Conservation (phyloP, 1,140 invertebrate genomes). For the Bombus pyrosoma region DNA sequence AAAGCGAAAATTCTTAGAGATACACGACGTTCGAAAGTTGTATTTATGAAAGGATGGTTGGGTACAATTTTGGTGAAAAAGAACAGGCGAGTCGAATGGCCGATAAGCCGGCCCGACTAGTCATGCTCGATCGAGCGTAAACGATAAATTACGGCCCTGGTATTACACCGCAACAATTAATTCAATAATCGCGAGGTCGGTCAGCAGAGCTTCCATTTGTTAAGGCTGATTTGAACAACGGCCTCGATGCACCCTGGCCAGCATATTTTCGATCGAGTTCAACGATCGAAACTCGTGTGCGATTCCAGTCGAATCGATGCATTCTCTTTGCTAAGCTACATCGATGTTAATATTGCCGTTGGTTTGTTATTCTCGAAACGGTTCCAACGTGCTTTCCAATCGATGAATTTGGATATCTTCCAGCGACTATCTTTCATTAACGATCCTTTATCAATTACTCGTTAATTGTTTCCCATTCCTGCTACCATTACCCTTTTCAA, state of each 20-base stretch:
- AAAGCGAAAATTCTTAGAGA: not conserved
- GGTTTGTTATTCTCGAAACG: not conserved
- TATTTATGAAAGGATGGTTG: not conserved
- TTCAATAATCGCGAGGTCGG: slow-evolving; percentile 39
- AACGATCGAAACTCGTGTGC: not conserved
- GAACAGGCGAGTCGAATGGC: not conserved
- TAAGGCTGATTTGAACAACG: slow-evolving; percentile 21
- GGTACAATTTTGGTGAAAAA: not conserved
- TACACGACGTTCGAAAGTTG: not conserved
- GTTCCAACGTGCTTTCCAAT: not conserved
- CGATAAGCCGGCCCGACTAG: slow-evolving; percentile 20
- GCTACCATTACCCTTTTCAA: not conserved
- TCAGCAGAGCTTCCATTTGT: slow-evolving; percentile 21
- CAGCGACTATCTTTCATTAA: not conserved
- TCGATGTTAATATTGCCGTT: not conserved
- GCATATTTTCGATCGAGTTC: not conserved
- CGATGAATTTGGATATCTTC: not conserved
- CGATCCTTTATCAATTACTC: not conserved
- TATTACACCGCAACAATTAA: slow-evolving; percentile 57
- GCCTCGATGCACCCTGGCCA: not conserved
- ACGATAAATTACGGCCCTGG: slow-evolving; percentile 33
- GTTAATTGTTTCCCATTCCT: not conserved
- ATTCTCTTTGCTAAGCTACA: not conserved
- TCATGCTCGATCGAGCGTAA: slow-evolving; percentile 38
- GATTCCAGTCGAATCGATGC: not conserved